A percentile compares a stretch with the other conserved stretches of the same genome.
Conservation (phyloP, 2,797 vertebrate species). For the Morelia viridis region DNA sequence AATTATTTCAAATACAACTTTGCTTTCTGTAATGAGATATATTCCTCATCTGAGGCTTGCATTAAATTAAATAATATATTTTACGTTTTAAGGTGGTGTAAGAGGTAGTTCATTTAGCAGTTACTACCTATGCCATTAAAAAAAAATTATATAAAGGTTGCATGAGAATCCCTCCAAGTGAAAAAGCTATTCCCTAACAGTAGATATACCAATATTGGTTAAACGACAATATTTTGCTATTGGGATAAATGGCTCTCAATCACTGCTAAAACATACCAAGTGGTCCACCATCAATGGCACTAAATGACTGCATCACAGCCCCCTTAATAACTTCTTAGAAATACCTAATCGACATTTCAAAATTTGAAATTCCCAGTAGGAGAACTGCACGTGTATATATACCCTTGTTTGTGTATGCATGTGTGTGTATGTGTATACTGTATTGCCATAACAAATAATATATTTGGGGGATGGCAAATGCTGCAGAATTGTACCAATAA, state of each 20-base stretch:
- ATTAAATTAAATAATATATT: slow-evolving; percentile 46
- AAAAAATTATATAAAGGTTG: neutral
- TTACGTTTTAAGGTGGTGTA: neutral
- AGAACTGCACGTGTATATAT: neutral
- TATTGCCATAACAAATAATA: neutral
- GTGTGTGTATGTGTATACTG: neutral
- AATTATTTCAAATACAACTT: slow-evolving; percentile 42
- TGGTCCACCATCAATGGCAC: slow-evolving; percentile 15
- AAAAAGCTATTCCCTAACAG: neutral
- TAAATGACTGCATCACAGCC: neutral
- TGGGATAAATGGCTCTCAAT: accelerated
- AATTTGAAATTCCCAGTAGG: slow-evolving; percentile 18
- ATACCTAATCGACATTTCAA: neutral
- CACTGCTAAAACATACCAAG: neutral
- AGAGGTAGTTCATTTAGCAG: neutral
- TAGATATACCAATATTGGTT: neutral
- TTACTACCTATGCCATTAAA: neutral
- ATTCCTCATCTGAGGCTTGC: slow-evolving; percentile 48
- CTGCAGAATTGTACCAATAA: slow-evolving; percentile 42
- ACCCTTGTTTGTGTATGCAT: neutral
- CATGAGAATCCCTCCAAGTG: neutral
- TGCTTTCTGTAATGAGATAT: slow-evolving; percentile 29
- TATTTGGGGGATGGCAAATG: neutral
- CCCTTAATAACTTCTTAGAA: neutral
- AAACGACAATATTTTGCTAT: slow-evolving; percentile 39